Evolutionary conservation across 2,797 vertebrate genomes (phyloP).

Genomic region (Arrhamphus sclerolepis): DNA sequence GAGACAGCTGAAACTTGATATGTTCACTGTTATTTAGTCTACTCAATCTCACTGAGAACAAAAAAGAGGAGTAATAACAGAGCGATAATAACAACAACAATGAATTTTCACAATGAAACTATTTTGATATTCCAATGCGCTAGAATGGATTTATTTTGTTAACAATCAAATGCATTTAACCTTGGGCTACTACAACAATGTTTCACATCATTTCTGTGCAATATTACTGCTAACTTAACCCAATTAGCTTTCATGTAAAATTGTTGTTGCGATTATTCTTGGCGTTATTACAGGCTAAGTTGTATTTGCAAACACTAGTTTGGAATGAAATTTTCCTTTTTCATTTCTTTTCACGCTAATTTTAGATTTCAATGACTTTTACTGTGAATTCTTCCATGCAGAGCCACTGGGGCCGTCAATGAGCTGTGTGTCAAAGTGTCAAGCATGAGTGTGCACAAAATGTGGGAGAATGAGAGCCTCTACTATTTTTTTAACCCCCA

Average conservation of each 20-base stretch:
- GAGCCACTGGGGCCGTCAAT: constrained; percentile 64
- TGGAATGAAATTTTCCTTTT: constrained; percentile 61
- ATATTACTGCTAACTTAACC: constrained; percentile 74
- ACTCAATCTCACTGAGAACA: constrained; percentile 65
- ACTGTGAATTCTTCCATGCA: constrained; percentile 82
- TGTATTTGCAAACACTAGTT: constrained; percentile 67
- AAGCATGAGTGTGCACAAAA: constrained; percentile 78
- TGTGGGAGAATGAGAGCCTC: constrained; percentile 70
- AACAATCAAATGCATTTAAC: constrained; percentile 79
- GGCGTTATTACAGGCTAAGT: constrained; percentile 74
- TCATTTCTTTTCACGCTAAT: constrained; percentile 46
- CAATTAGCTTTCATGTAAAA: constrained; percentile 67
- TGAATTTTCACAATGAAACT: constrained; percentile 78
- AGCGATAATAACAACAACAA: constrained; percentile 84
- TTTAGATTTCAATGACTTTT: constrained; percentile 75
- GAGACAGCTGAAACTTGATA: constrained; percentile 32
- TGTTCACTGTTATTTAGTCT: constrained; percentile 72
- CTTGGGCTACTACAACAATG: constrained; percentile 75
- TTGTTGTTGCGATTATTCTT: constrained; percentile 85
- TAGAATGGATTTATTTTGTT: constrained; percentile 82
- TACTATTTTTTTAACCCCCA: constrained; percentile 60
- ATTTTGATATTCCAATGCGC: constrained; percentile 81
- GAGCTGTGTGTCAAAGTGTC: constrained; percentile 74
- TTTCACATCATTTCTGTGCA: constrained; percentile 74
- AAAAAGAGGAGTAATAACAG: constrained; percentile 73